Percentiles rank a stretch among this genome's conserved stretches.
Evolutionary conservation across 2,888 invertebrate species (phyloP).

Genomic region (Aromia moschata): DNA sequence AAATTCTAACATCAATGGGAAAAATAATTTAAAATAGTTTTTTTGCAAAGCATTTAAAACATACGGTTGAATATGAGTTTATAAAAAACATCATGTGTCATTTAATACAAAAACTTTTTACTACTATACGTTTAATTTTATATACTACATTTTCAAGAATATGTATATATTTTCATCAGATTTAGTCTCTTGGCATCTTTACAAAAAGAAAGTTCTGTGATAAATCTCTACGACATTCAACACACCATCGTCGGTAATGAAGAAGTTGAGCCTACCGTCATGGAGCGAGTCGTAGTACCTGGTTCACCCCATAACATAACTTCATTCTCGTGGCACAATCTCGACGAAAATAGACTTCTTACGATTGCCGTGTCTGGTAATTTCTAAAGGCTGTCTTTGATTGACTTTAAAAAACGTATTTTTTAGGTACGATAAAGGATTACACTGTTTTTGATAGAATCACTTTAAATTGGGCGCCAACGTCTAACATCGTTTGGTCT

Average conservation of each 20-base stretch:
- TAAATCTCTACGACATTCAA: slow-evolving; percentile 89
- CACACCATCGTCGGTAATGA: slow-evolving; percentile 74
- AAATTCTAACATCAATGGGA: too few species aligned
- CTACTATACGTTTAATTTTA: too few species aligned
- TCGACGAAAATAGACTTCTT: slow-evolving; percentile 79
- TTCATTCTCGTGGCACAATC: slow-evolving; percentile 89
- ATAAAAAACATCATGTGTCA: too few species aligned
- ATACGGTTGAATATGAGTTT: too few species aligned
- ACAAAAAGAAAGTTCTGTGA: slow-evolving; percentile 78
- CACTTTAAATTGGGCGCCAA: slow-evolving; percentile 82
- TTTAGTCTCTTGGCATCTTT: slow-evolving; percentile 80
- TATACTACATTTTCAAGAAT: neutral
- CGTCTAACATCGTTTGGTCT: slow-evolving; percentile 78
- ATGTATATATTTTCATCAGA: slow-evolving; percentile 37
- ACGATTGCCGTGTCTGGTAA: slow-evolving; percentile 70
- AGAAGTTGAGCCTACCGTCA: slow-evolving; percentile 78
- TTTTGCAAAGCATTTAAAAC: too few species aligned
- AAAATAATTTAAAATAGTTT: too few species aligned
- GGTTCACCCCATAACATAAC: slow-evolving; percentile 66
- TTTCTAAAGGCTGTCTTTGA: neutral
- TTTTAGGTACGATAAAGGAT: slow-evolving; percentile 72
- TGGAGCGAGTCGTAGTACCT: slow-evolving; percentile 74
- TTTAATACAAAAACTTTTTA: too few species aligned
- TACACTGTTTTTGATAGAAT: slow-evolving; percentile 84
- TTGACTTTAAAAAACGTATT: too few species aligned